phyloP scores from a whole-genome alignment of 2,797 vertebrate genomes.

The Pteronotus mesoamericanus region DNA sequence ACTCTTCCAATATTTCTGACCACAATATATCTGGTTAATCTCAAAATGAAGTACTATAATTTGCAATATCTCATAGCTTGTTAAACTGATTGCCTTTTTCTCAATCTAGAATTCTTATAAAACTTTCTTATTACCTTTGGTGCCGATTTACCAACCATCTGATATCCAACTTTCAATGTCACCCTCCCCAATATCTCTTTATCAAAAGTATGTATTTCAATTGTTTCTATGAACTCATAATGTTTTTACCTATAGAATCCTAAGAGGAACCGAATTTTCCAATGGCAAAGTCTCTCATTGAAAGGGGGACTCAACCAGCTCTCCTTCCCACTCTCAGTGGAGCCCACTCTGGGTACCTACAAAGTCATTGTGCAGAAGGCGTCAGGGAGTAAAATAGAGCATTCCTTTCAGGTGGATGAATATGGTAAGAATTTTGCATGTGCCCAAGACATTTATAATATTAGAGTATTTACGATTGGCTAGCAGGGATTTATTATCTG shows the following conservation, averaged over 20 bases:
- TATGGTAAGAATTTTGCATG: slow-evolving; percentile 75
- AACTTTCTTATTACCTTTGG: not conserved
- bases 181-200: not conserved
- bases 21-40: not conserved
- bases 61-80: not conserved
- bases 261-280: slow-evolving; percentile 76
- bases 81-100: not conserved
- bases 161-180: not conserved
- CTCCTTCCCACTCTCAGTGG: slow-evolving; percentile 76
- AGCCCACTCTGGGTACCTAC: slow-evolving; percentile 79
- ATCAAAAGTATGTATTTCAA: not conserved
- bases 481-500: not conserved
- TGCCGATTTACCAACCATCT: not conserved
- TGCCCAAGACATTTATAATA: not conserved
- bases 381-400: slow-evolving; percentile 37
- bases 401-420: slow-evolving; percentile 76
- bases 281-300: slow-evolving; percentile 70
- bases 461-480: not conserved
- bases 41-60: not conserved
- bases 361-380: slow-evolving; percentile 62
- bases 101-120: not conserved
- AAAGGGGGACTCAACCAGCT: slow-evolving; percentile 73
- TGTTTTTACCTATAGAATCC: slow-evolving; percentile 72
- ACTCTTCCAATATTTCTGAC: not conserved
- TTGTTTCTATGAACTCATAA: not conserved